phyloP scores from a whole-genome alignment of 2,113 vertebrate genomes.

The Pelodiscus sinensis region DNA sequence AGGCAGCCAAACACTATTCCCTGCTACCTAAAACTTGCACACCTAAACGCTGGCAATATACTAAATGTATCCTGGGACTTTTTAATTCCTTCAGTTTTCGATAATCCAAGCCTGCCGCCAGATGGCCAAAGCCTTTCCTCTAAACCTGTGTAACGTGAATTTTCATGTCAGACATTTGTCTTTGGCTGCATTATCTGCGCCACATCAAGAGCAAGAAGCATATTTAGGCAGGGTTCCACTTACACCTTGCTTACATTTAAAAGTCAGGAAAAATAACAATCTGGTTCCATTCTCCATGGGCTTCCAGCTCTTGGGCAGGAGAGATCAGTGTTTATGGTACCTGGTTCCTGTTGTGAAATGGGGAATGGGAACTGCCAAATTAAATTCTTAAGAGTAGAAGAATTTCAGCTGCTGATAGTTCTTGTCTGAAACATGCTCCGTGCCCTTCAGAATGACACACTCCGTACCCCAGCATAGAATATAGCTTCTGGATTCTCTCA shows the following conservation, averaged over 20 bases:
- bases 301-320: not conserved
- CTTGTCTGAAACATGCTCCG: not conserved
- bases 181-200: not conserved
- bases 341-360: not conserved
- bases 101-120: no score
- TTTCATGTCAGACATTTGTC: not conserved
- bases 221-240: not conserved
- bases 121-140: no score
- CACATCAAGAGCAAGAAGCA: not conserved
- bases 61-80: no score
- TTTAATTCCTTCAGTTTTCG: no score
- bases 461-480: not conserved
- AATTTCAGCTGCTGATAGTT: not conserved
- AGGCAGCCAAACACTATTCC: no score
- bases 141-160: no score
- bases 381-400: not conserved
- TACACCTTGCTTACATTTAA: not conserved
- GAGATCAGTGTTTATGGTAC: not conserved
- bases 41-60: no score
- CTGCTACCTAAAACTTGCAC: no score
- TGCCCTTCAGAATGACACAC: not conserved
- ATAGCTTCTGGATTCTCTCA: not conserved
- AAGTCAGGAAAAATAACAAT: not conserved
- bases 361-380: not conserved
- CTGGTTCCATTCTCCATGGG: not conserved